Evolutionary conservation across 1,140 invertebrate genomes (phyloP).

Genomic region (Agrilus planipennis): DNA sequence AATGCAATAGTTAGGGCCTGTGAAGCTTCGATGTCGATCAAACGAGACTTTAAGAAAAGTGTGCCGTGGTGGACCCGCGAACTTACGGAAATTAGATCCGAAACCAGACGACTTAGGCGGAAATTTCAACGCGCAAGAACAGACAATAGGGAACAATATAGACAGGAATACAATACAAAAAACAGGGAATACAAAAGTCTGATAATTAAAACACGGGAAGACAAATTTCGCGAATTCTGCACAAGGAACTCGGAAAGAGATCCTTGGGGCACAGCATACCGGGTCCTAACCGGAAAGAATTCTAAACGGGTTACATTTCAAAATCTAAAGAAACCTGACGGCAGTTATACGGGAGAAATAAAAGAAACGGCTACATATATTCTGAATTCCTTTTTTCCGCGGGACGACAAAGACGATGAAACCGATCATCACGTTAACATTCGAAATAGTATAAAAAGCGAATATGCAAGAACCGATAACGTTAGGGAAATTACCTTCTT

Average conservation of each 20-base stretch:
- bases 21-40: conserved; percentile 1
- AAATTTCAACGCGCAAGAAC: not conserved
- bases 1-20: not conserved
- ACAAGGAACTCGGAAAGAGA: conserved; percentile 1
- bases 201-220: not conserved
- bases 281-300: not conserved
- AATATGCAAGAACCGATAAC: not conserved
- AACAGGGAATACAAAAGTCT: conserved; percentile 1
- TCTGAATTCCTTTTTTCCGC: not conserved
- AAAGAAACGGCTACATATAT: not conserved
- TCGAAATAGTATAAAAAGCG: not conserved
- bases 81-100: not conserved
- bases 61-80: conserved; percentile 8
- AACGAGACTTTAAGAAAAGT: not conserved
- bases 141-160: not conserved
- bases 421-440: not conserved
- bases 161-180: no score
- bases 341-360: not conserved
- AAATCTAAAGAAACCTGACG: not conserved
- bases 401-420: not conserved
- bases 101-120: not conserved
- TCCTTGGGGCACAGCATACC: conserved; percentile 4
- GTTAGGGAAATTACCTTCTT: not conserved
- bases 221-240: conserved; percentile 1
- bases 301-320: not conserved